Evolutionary conservation across 1,140 invertebrate genomes (phyloP).

Genomic region (Trialeurodes vaporariorum): DNA sequence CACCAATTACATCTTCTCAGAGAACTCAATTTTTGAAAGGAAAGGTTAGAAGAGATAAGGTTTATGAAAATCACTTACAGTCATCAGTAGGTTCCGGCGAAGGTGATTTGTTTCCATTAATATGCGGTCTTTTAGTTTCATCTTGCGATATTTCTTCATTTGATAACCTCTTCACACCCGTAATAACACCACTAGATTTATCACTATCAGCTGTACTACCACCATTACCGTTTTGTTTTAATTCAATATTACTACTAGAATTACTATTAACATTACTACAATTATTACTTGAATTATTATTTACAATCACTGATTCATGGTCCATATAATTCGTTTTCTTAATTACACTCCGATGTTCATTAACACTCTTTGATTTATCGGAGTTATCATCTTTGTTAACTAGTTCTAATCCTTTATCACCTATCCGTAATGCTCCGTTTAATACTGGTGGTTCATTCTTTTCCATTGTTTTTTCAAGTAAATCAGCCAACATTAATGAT

Average conservation of each 20-base stretch:
- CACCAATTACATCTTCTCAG: no score
- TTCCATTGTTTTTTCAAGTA: constrained; percentile 51
- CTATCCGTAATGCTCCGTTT: constrained; percentile 47
- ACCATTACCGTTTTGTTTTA: background rate
- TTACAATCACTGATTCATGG: background rate
- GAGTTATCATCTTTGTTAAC: constrained; percentile 25
- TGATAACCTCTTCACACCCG: background rate
- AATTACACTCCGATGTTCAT: background rate
- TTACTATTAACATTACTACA: background rate
- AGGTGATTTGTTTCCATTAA: constrained; percentile 21
- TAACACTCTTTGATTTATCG: background rate
- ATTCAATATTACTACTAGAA: background rate
- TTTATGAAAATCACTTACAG: constrained; percentile 12
- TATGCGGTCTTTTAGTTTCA: constrained; percentile 23
- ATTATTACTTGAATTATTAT: background rate
- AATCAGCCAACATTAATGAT: constrained; percentile 46
- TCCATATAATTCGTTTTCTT: background rate
- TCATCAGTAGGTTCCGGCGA: constrained; percentile 20
- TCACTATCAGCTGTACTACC: background rate
- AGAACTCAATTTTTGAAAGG: no score
- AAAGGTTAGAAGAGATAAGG: no score
- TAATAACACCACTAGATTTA: background rate
- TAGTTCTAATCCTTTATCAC: constrained; percentile 47
- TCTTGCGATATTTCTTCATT: constrained; percentile 9
- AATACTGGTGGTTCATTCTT: constrained; percentile 42